phyloP scores from a whole-genome alignment of 2,888 invertebrate species.

The Dusona sp. region DNA sequence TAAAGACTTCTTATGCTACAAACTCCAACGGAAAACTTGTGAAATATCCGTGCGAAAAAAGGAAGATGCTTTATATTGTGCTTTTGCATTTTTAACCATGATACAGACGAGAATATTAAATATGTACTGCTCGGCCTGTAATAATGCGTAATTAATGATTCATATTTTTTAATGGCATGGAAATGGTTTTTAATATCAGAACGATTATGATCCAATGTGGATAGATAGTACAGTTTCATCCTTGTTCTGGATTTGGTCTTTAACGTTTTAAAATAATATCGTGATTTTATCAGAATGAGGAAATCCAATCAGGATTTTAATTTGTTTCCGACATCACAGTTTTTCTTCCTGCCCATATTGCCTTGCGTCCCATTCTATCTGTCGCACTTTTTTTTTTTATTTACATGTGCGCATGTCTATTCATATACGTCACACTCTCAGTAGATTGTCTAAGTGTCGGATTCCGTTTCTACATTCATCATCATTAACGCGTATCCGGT shows the following conservation, averaged over 20 bases:
- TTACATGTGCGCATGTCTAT: slow-evolving; percentile 7
- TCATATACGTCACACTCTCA: slow-evolving; percentile 19
- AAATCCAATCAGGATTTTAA: background rate
- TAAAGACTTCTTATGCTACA: background rate
- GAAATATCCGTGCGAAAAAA: background rate
- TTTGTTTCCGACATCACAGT: background rate
- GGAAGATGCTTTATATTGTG: background rate
- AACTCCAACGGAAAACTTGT: background rate
- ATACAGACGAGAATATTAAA: background rate
- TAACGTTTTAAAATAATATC: background rate
- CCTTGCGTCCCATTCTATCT: slow-evolving; percentile 6
- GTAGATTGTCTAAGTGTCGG: slow-evolving; percentile 60
- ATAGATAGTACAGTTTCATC: background rate
- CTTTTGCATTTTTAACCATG: background rate
- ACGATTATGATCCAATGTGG: background rate
- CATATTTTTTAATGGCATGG: background rate
- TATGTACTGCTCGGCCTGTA: background rate
- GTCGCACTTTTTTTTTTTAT: slow-evolving; percentile 6
- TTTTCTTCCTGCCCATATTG: background rate
- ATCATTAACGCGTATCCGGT: slow-evolving; percentile 73
- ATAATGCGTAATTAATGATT: background rate
- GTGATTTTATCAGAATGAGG: background rate
- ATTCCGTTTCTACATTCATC: slow-evolving; percentile 67
- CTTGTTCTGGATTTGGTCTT: background rate
- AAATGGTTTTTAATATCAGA: background rate